Evolutionary conservation across 2,888 invertebrate species (phyloP).

Genomic region (Choreutis nemorana): DNA sequence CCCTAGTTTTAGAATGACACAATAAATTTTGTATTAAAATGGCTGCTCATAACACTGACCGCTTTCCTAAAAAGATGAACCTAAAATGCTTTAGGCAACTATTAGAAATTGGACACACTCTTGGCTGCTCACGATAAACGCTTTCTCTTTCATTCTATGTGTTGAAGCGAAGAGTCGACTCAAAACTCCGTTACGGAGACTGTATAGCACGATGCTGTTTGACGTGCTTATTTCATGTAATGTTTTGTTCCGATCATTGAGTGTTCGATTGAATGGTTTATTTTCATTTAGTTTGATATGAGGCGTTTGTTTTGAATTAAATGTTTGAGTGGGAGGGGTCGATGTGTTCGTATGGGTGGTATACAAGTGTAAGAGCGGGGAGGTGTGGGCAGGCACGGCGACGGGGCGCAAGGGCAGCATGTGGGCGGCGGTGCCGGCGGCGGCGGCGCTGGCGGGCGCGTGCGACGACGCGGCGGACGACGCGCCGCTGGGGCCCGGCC

Average conservation of each 20-base stretch:
- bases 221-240: constrained; percentile 63
- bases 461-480: constrained; percentile 52
- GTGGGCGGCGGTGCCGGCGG: constrained; percentile 62
- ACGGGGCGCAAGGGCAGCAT: constrained; percentile 65
- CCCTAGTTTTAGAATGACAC: constrained; percentile 1
- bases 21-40: constrained; percentile 15
- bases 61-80: constrained; percentile 52
- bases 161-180: constrained; percentile 50
- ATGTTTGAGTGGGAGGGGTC: constrained; percentile 10
- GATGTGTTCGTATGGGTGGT: constrained; percentile 2
- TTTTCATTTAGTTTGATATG: constrained; percentile 30
- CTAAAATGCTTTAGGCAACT: constrained; percentile 57
- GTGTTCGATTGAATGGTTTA: constrained; percentile 59
- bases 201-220: constrained; percentile 64
- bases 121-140: constrained; percentile 62
- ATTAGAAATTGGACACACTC: constrained; percentile 62
- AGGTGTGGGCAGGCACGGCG: constrained; percentile 49
- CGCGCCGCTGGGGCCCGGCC: constrained; percentile 79
- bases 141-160: constrained; percentile 63
- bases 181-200: constrained; percentile 44
- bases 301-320: not conserved
- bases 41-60: constrained; percentile 63
- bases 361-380: constrained; percentile 24
- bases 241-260: constrained; percentile 47
- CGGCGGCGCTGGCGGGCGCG: constrained; percentile 33